Base-by-base conservation (phyloP, 2,888 invertebrate species). In the Mythimna pallens region DNA sequence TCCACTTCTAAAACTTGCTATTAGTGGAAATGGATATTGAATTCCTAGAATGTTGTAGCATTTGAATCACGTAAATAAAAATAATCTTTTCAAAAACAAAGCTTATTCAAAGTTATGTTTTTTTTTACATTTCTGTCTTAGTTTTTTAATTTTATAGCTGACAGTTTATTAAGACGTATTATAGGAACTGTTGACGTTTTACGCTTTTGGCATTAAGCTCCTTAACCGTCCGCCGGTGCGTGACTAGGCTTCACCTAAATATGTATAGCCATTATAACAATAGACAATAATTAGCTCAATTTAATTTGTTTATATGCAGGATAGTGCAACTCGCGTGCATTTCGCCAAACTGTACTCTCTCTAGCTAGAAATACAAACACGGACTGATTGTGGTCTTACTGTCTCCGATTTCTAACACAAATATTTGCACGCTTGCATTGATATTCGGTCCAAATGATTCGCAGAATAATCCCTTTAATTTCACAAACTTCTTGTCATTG, bases 361-460 rank as follows among this genome's bases (percentile, higher is more conserved):
- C 59, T 9, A 57, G 17, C 12, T 25, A 43, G 2, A 62, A 14
- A 58, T 8, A 58, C 17, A 61, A 54, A 59, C 74, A 62, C 55
- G 55, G 36, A 80, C 22, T 22, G n/a, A 64, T 71, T 71, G 76
- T 81, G 58, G 40, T 63, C 12, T 63, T n/a, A 40, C 40, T 3
- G 30, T 47, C 47, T n/a, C 17, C 22, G n/a, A 66, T 81, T 81
- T 77, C 62, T 71, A 59, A 22, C 25, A 25, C 55, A 55, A 63
- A 77, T 81, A 50, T 52, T 64, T 79, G 81, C 79, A 79, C 71
- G 78, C 64, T 61, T 72, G 36, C 1, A n/a, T 7, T 54, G 4
- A 12, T 34, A 52, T 61, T 61, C 8, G 5, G n/a, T 10, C 10
- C 8, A 65, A 22, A 20, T 36, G n/a, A 47, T 55, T 10, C 9